Percentiles rank a stretch among this genome's conserved stretches.
phyloP scores from a whole-genome alignment of 2,113 vertebrate species.

The Mellivora capensis region DNA sequence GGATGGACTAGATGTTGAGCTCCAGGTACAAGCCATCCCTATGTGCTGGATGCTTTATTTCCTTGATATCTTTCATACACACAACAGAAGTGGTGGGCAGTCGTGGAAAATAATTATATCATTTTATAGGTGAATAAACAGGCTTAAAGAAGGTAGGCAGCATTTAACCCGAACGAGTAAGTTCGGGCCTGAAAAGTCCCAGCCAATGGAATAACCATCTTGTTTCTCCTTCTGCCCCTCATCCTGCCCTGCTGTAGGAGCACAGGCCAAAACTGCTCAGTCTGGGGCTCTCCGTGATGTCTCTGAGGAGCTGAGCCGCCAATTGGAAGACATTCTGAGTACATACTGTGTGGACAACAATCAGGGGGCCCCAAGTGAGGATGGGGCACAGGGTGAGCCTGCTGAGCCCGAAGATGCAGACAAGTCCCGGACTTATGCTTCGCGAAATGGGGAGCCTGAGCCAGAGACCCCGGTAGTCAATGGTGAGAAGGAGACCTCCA shows the following conservation, averaged over 20 bases:
- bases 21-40: background rate
- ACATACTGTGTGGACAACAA: slow-evolving; percentile 91
- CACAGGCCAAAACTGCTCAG: slow-evolving; percentile 73
- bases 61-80: background rate
- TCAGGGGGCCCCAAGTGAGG: slow-evolving; percentile 82
- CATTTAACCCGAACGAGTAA: background rate
- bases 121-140: slow-evolving; percentile 15
- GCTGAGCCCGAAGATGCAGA: slow-evolving; percentile 81
- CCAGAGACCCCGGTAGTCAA: slow-evolving; percentile 85
- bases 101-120: background rate
- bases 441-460: slow-evolving; percentile 88
- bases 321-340: slow-evolving; percentile 95
- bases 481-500: slow-evolving; percentile 86
- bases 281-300: slow-evolving; percentile 83
- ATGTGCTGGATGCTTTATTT: background rate
- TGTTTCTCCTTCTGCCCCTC: background rate
- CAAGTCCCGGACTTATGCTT: slow-evolving; percentile 77
- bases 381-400: slow-evolving; percentile 79
- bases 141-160: background rate
- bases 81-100: background rate
- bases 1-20: background rate
- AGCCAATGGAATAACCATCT: background rate
- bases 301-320: slow-evolving; percentile 93
- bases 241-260: slow-evolving; percentile 46
- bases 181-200: background rate